Evolutionary conservation across 53 echinoderm and acorn worm genomes (phyloP).

Genomic region (Patiria pectinifera): DNA sequence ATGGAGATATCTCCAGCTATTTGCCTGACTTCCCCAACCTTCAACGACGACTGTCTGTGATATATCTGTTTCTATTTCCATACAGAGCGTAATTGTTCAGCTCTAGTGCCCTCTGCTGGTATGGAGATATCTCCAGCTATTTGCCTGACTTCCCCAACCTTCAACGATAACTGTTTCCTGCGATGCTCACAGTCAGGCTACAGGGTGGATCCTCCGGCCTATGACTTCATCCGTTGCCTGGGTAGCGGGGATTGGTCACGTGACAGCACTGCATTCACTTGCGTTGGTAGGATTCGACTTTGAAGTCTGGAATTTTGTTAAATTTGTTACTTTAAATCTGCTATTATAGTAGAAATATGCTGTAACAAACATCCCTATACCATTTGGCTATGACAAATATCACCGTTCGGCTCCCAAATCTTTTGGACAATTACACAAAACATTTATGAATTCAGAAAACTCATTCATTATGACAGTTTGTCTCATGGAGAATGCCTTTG

Average conservation of each 20-base stretch:
- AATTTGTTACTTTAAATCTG: neutral
- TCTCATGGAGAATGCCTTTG: no score
- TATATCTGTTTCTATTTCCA: neutral
- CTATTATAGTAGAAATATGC: no score
- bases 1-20: no score
- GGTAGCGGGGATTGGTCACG: slow-evolving; percentile 82
- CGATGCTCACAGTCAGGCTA: slow-evolving; percentile 68
- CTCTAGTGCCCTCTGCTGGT: slow-evolving; percentile 33
- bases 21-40: no score
- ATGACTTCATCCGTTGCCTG: slow-evolving; percentile 69
- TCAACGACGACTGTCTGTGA: neutral
- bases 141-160: slow-evolving; percentile 63
- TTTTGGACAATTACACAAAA: no score
- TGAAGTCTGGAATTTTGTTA: neutral
- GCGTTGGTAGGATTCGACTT: slow-evolving; percentile 63
- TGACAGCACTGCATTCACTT: slow-evolving; percentile 58
- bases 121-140: slow-evolving; percentile 64
- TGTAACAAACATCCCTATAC: no score
- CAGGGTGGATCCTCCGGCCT: slow-evolving; percentile 67
- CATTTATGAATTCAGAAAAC: no score
- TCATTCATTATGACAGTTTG: no score
- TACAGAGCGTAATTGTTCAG: slow-evolving; percentile 54
- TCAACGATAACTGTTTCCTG: slow-evolving; percentile 73
- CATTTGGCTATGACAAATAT: no score
- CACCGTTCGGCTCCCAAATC: no score